Evolutionary conservation across 1,140 invertebrate genomes (phyloP).

Genomic region (Orchesella cincta): DNA sequence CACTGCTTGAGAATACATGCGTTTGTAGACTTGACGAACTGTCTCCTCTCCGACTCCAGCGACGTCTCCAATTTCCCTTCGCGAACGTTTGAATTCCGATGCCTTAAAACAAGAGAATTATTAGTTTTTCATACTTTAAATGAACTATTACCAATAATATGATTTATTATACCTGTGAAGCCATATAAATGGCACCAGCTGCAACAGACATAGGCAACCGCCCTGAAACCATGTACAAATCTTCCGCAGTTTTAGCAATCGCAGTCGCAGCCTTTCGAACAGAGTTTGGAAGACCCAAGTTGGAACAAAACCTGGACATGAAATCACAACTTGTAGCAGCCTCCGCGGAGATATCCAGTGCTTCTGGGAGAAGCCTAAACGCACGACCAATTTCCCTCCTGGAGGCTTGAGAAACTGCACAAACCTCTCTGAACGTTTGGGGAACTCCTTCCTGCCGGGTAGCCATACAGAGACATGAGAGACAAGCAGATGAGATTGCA

Average conservation of each 20-base stretch:
- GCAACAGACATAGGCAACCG: conserved; percentile 98
- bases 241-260: conserved; percentile 93
- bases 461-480: conserved; percentile 99
- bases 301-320: conserved; percentile 90
- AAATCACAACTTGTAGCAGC: conserved; percentile 98
- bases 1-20: conserved; percentile 91
- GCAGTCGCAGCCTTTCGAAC: conserved; percentile 95
- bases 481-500: conserved; percentile 96
- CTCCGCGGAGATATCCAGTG: conserved; percentile 94
- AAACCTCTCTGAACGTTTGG: conserved; percentile 98
- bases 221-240: no score
- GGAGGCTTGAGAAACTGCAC: conserved; percentile 96
- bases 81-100: conserved; percentile 89
- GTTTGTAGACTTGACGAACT: conserved; percentile 94
- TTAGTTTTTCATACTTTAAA: background rate
- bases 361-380: conserved; percentile 91
- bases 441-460: conserved; percentile 97
- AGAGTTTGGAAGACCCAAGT: conserved; percentile 80
- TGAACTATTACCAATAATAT: conserved; percentile 57
- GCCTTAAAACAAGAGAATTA: conserved; percentile 70
- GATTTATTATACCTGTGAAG: no score
- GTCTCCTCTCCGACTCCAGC: conserved; percentile 99
- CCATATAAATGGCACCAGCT: conserved; percentile 99
- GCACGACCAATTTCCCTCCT: conserved; percentile 99
- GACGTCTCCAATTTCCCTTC: conserved; percentile 98